Evolutionary conservation across 1,140 invertebrate species (phyloP).

Genomic region (Procambarus clarkii): DNA sequence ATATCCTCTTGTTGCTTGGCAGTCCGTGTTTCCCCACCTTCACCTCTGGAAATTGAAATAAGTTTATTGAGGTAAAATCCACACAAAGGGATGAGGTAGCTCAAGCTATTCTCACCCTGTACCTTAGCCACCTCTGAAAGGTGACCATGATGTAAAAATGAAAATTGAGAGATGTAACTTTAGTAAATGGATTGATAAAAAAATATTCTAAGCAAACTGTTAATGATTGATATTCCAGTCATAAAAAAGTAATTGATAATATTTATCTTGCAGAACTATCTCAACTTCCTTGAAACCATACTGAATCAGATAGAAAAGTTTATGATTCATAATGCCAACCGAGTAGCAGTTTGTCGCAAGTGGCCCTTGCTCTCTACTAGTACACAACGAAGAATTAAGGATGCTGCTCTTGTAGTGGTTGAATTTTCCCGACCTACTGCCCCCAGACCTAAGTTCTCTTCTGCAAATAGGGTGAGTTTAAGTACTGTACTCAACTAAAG

Average conservation of each 20-base stretch:
- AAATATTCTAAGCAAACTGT: no score
- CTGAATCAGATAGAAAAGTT: constrained; percentile 74
- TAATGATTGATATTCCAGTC: background rate
- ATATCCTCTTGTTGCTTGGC: no score
- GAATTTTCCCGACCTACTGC: constrained; percentile 74
- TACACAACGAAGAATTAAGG: constrained; percentile 73
- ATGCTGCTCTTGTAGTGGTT: constrained; percentile 73
- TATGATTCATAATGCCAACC: constrained; percentile 74
- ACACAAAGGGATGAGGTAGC: no score
- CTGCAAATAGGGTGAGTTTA: constrained; percentile 43
- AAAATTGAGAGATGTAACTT: no score
- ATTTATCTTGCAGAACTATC: constrained; percentile 72
- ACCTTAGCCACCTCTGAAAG: no score
- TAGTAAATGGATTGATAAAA: no score
- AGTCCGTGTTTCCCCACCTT: no score
- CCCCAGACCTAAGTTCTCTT: constrained; percentile 70
- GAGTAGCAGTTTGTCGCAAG: constrained; percentile 73
- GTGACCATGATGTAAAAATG: no score
- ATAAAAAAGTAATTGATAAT: background rate
- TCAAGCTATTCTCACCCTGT: no score
- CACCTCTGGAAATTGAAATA: no score
- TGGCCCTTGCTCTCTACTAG: constrained; percentile 72
- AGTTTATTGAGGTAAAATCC: no score
- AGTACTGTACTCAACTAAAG: background rate
- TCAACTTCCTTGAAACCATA: constrained; percentile 74